phyloP scores from a whole-genome alignment of 2,888 invertebrate genomes.

The Acronicta psi region DNA sequence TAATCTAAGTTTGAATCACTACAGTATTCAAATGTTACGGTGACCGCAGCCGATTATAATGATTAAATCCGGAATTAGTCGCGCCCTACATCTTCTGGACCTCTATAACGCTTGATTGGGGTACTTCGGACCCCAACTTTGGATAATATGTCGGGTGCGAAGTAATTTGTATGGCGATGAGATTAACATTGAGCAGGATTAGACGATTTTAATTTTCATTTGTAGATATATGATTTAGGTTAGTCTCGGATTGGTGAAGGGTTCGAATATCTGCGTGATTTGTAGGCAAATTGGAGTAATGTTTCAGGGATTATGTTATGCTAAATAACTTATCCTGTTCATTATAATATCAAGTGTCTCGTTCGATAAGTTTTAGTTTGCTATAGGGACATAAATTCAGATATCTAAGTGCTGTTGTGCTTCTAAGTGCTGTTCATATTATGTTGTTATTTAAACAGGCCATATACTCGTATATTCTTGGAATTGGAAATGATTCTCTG shows the following conservation, averaged over 20 bases:
- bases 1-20: conserved; percentile 58
- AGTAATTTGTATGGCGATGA: conserved; percentile 59
- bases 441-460: too few relatives aligned
- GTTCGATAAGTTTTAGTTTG: background rate
- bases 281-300: conserved; percentile 37
- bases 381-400: too few relatives aligned
- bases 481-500: too few relatives aligned
- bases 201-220: conserved; percentile 57
- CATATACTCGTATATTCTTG: too few relatives aligned
- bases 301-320: conserved; percentile 22
- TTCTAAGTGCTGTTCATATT: too few relatives aligned
- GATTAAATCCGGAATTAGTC: conserved; percentile 70
- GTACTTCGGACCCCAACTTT: conserved; percentile 53
- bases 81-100: conserved; percentile 54
- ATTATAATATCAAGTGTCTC: background rate
- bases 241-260: conserved; percentile 32
- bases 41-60: conserved; percentile 65
- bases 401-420: too few relatives aligned
- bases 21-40: conserved; percentile 52
- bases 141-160: conserved; percentile 56
- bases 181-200: conserved; percentile 60
- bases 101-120: conserved; percentile 63
- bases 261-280: conserved; percentile 31
- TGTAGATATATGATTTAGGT: conserved; percentile 44
- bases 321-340: conserved; percentile 25